phyloP scores from a whole-genome alignment of 2,888 invertebrate species.

The Agrochola circellaris region DNA sequence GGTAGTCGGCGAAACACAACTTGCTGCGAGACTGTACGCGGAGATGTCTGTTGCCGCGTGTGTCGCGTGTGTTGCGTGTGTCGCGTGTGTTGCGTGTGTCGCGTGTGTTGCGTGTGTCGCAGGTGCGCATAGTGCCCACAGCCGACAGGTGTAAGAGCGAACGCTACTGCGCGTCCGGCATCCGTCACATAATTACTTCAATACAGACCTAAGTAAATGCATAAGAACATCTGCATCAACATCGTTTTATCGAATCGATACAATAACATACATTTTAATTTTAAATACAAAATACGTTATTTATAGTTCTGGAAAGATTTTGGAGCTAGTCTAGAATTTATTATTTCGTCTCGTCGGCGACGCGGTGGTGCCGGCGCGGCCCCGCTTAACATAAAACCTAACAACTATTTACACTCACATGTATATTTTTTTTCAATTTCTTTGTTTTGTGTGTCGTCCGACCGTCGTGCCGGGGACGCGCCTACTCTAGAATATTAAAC shows the following conservation, averaged over 20 bases:
- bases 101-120: not conserved
- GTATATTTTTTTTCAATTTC: conserved; percentile 55
- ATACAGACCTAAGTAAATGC: conserved; percentile 73
- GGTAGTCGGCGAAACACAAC: not conserved
- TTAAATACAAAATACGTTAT: conserved; percentile 74
- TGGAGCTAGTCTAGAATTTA: conserved; percentile 66
- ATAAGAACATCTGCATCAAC: conserved; percentile 69
- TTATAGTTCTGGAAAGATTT: conserved; percentile 67
- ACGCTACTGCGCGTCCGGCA: conserved; percentile 48
- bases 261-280: conserved; percentile 68
- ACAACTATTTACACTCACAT: conserved; percentile 71
- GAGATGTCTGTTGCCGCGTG: not conserved
- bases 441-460: conserved; percentile 40
- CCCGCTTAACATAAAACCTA: conserved; percentile 57
- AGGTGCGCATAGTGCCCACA: not conserved
- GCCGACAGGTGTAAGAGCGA: too few relatives aligned
- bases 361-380: conserved; percentile 35
- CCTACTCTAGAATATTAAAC: conserved; percentile 33
- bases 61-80: not conserved
- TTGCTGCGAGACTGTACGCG: too few relatives aligned
- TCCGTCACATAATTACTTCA: conserved; percentile 66
- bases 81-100: not conserved
- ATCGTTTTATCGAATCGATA: conserved; percentile 66
- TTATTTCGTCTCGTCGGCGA: conserved; percentile 48
- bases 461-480: conserved; percentile 14